phyloP scores from a whole-genome alignment of 2,113 vertebrate species.

The Dinomys branickii region DNA sequence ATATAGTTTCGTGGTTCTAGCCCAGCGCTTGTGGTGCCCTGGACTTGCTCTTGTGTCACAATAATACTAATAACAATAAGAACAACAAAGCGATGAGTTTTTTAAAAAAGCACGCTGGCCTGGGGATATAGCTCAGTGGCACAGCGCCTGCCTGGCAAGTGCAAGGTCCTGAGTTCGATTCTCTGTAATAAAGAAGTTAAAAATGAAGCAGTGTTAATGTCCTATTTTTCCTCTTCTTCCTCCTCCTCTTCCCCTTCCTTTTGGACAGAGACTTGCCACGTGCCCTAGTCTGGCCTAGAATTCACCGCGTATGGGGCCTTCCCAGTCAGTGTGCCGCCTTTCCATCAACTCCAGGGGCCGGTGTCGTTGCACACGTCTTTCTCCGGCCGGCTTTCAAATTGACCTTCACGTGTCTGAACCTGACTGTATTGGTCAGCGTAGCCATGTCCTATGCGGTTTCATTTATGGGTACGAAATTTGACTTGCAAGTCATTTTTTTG shows the following conservation, averaged over 20 bases:
- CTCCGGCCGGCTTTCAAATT: background rate
- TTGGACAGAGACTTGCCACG: background rate
- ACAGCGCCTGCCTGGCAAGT: too few relatives aligned
- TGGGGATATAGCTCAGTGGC: too few relatives aligned
- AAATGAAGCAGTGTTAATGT: background rate
- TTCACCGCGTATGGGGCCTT: rapidly evolving
- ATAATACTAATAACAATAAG: background rate
- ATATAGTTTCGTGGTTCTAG: background rate
- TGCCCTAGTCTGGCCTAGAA: background rate
- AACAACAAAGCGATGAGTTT: too few relatives aligned
- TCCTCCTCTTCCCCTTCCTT: background rate
- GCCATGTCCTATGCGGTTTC: background rate
- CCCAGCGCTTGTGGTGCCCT: background rate
- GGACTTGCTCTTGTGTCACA: background rate
- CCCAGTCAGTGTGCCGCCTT: background rate
- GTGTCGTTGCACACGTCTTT: background rate
- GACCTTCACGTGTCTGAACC: background rate
- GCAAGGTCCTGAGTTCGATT: too few relatives aligned
- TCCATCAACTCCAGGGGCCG: background rate
- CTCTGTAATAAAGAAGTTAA: too few relatives aligned
- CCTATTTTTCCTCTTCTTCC: background rate
- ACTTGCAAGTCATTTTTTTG: background rate
- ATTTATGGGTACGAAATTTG: background rate
- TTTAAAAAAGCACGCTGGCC: too few relatives aligned
- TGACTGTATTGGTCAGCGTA: background rate